Evolutionary conservation across 2,113 vertebrate species (phyloP).

Genomic region (Lucifuga dentata): DNA sequence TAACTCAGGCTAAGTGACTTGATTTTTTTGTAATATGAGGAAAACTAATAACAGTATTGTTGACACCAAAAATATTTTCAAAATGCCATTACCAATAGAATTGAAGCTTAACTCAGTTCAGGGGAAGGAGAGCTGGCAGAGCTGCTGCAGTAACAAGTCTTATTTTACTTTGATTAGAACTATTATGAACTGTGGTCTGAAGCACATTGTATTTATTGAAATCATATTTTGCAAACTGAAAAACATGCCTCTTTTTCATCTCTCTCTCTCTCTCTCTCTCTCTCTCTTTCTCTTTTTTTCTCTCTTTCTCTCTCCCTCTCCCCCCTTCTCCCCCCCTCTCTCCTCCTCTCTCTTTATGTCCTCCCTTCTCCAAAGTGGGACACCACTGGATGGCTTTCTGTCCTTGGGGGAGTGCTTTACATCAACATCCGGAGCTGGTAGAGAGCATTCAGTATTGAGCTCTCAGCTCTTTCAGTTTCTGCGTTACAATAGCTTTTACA

Average conservation of each 20-base stretch:
- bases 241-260: background rate
- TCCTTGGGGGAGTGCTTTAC: slow-evolving; percentile 48
- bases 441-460: slow-evolving; percentile 53
- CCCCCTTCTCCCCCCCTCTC: slow-evolving; percentile 1
- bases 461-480: slow-evolving; percentile 71
- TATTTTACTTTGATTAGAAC: slow-evolving; percentile 9
- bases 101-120: slow-evolving; percentile 16
- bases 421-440: slow-evolving; percentile 51
- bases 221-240: slow-evolving; percentile 29
- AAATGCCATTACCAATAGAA: background rate
- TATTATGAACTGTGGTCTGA: slow-evolving; percentile 10
- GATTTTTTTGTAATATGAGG: background rate
- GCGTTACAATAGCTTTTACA: slow-evolving; percentile 73
- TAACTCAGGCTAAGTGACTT: background rate
- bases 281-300: background rate
- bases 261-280: background rate
- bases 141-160: slow-evolving; percentile 2
- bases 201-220: slow-evolving; percentile 2
- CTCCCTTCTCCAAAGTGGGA: slow-evolving; percentile 1
- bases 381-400: slow-evolving; percentile 29
- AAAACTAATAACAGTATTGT: background rate
- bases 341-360: background rate
- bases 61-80: background rate
- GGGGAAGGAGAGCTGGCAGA: background rate
- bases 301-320: background rate